These are phyloP conservation scores for Ectemnius lituratus DNA, from an alignment of 2,888 invertebrate genomes.

Conservation along the genomic window DNA sequence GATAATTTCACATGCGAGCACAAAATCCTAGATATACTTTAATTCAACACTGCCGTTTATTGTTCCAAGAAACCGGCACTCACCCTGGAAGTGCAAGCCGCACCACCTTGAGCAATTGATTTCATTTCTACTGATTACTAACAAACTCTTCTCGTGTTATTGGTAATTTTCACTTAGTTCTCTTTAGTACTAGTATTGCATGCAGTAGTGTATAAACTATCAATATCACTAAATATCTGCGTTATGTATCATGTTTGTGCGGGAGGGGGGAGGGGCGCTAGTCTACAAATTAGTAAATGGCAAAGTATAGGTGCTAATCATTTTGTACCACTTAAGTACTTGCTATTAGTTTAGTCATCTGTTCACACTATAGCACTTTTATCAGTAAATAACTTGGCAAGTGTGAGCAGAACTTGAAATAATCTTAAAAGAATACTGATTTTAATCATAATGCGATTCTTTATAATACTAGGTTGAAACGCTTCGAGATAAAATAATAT, in stretches of 20 bases:
- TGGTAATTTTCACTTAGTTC: conserved; percentile 63
- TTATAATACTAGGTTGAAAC: conserved; percentile 86
- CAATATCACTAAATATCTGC: too few relatives aligned
- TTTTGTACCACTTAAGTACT: conserved; percentile 1
- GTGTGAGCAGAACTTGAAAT: too few relatives aligned
- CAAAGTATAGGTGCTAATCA: too few relatives aligned
- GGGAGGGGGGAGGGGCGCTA: too few relatives aligned
- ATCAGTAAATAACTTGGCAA: too few relatives aligned
- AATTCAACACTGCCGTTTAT: conserved; percentile 54
- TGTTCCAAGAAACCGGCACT: conserved; percentile 74
- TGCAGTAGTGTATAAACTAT: too few relatives aligned
- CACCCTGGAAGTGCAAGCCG: conserved; percentile 73
- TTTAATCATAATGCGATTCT: too few relatives aligned
- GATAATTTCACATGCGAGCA: conserved; percentile 14
- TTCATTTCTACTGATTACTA: conserved; percentile 71
- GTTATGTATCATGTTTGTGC: too few relatives aligned
- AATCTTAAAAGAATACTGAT: too few relatives aligned
- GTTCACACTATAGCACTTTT: too few relatives aligned
- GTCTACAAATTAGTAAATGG: too few relatives aligned
- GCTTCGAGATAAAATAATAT: conserved; percentile 93
- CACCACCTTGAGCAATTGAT: conserved; percentile 74
- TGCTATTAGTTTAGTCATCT: conserved; percentile 1
- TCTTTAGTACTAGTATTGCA: conserved; percentile 30
- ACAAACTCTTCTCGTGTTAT: conserved; percentile 69
- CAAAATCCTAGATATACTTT: conserved; percentile 32